phyloP scores from a whole-genome alignment of 2,888 invertebrate genomes.

The Resseliella maxima region DNA sequence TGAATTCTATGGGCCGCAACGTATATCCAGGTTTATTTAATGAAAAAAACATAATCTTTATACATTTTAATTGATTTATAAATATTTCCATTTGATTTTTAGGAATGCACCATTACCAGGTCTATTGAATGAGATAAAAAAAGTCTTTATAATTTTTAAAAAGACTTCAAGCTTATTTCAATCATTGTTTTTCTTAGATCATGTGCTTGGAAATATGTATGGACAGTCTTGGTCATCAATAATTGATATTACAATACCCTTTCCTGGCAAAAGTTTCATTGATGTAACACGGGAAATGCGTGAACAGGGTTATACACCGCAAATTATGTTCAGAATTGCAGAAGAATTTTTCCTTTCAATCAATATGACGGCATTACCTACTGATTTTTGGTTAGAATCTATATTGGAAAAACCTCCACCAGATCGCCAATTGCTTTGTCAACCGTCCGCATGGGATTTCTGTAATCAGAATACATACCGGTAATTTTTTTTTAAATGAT shows the following conservation, averaged over 20 bases:
- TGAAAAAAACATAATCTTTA: too few relatives aligned
- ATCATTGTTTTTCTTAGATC: too few relatives aligned
- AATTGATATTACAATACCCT: conserved; percentile 83
- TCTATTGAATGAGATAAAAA: too few relatives aligned
- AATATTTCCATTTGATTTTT: too few relatives aligned
- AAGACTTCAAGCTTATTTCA: too few relatives aligned
- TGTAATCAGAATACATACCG: conserved; percentile 89
- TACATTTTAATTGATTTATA: too few relatives aligned
- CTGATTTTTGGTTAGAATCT: conserved; percentile 89
- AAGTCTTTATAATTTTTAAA: too few relatives aligned
- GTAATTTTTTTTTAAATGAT: conserved; percentile 66
- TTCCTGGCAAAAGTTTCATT: conserved; percentile 83
- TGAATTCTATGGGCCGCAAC: conserved; percentile 85
- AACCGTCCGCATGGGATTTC: conserved; percentile 95
- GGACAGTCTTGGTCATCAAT: conserved; percentile 88
- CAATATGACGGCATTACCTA: conserved; percentile 87
- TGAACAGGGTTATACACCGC: conserved; percentile 85
- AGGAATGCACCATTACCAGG: conserved; percentile 85
- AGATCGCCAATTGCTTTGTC: conserved; percentile 83
- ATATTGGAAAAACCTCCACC: conserved; percentile 80
- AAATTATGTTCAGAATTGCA: conserved; percentile 85
- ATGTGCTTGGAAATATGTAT: conserved; percentile 91
- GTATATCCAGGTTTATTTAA: too few relatives aligned
- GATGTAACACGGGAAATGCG: conserved; percentile 88
- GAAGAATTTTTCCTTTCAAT: conserved; percentile 93